Evolutionary conservation across 2,113 vertebrate genomes (phyloP), one percentile per base, ranked within the genome.

Genomic region (Gambusia holbrooki): DNA sequence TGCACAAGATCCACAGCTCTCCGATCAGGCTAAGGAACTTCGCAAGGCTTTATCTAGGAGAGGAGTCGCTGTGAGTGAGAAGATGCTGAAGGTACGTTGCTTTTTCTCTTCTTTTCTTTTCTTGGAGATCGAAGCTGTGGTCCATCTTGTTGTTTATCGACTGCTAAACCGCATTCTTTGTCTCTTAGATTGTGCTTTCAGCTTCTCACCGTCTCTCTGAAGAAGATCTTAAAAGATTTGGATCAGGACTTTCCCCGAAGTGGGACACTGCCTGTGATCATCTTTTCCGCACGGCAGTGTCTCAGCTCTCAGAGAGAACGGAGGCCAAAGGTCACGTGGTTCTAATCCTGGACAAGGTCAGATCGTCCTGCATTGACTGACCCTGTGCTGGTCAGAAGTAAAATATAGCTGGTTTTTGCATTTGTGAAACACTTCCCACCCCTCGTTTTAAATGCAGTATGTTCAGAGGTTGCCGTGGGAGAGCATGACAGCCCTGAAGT

Each of bases 381-480:
- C 22, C 28, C 8, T 42, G 11, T 35, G 35, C 22, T 27, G 13
- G 7, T 60, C 30, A 37, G 8, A 51, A 3, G 32, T 69, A 2
- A 32, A 22, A 29, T 22, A 5, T 5, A 6, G 19, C 17, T 19
- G 17, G 19, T 48, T 48, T 48, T 48, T 6, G 1, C 1, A 1
- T 48, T 48, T 19, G 45, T 48, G 14, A 19, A 17, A 19, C 72
- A 12, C 45, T 75, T 48, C 35, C 63, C 10, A 0, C 4, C 22
- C 28, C 54, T 7, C 71, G 14, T 70, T 64, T 80, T n/a, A 5
- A 28, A 32, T 66, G 25, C 88, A 97, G 97, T 93, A 96, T 66
- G 93, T 99, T 37, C 97, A 99, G 85, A 97, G 95, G 88, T 92
- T 98, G 79, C 97, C 97, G 0, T 99, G 97, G 97, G 97, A 99